Percentiles rank a stretch among this genome's conserved stretches.
phyloP scores from a whole-genome alignment of 2,888 invertebrate species.

The Argyresthia albistria region DNA sequence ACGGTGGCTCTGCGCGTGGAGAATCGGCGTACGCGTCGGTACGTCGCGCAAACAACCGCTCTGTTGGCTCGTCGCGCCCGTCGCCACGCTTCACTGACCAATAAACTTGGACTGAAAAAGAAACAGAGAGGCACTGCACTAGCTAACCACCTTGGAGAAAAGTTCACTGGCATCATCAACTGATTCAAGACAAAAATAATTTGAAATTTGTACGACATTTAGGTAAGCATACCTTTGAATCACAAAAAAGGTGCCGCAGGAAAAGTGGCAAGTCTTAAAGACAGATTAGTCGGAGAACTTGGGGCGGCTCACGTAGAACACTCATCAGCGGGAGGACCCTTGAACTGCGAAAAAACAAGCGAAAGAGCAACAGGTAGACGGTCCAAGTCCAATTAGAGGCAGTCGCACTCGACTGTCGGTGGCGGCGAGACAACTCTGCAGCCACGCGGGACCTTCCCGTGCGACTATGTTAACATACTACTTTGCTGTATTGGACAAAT shows the following conservation, averaged over 20 bases:
- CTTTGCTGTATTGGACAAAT: no score
- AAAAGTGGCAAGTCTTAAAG: constrained; percentile 7
- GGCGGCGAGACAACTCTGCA: constrained; percentile 39
- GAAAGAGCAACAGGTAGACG: constrained; percentile 62
- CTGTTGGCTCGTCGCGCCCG: no score
- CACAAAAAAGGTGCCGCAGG: neutral
- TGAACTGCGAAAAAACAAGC: constrained; percentile 44
- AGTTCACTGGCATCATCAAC: neutral
- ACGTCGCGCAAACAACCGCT: constrained; percentile 32
- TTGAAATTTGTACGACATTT: no score
- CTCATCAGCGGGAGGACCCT: constrained; percentile 38
- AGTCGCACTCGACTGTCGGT: constrained; percentile 40
- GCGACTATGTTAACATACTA: neutral
- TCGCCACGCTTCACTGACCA: constrained; percentile 32
- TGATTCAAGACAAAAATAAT: no score
- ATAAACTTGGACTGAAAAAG: constrained; percentile 31
- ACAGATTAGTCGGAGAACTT: constrained; percentile 28
- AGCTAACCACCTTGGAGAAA: constrained; percentile 6
- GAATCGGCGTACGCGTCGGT: constrained; percentile 65
- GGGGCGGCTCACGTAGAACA: constrained; percentile 36
- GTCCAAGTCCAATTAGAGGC: constrained; percentile 62
- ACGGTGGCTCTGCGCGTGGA: constrained; percentile 48
- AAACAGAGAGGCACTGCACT: no score
- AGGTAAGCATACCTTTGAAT: no score
- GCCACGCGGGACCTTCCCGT: neutral